Evolutionary conservation across 2,797 vertebrate species (phyloP).

Genomic region (Meda fulgida): DNA sequence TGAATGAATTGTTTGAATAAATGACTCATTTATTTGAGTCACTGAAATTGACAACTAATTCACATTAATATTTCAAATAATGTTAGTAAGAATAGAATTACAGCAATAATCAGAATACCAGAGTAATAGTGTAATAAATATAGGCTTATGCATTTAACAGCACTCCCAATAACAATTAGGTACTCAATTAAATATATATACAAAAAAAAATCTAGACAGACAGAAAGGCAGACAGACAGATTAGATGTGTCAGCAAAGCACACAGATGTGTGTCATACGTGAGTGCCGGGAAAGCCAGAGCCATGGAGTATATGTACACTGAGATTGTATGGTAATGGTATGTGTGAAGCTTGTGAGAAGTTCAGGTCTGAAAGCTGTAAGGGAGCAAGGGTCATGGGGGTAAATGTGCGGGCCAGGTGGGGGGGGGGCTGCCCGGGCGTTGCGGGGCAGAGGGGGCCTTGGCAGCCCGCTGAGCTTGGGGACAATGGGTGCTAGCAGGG

Average conservation of each 20-base stretch:
- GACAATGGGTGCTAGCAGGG: constrained; percentile 78
- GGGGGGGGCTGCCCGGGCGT: constrained; percentile 58
- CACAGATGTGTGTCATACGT: neutral
- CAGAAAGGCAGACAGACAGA: neutral
- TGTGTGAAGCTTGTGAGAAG: constrained; percentile 68
- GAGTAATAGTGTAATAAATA: neutral
- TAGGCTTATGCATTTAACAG: no score
- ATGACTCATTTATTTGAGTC: neutral
- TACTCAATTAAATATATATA: neutral
- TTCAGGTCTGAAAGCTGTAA: constrained; percentile 80
- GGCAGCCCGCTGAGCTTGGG: constrained; percentile 72
- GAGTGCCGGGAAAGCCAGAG: neutral
- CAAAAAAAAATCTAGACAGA: neutral
- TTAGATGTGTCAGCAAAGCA: constrained; percentile 16
- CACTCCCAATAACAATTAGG: neutral
- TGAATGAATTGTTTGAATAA: neutral
- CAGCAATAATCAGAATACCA: neutral
- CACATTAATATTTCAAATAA: neutral
- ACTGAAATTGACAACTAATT: neutral
- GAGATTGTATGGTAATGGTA: constrained; percentile 38
- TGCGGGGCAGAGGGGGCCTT: constrained; percentile 69
- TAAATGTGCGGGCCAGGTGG: constrained; percentile 53
- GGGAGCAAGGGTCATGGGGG: constrained; percentile 80
- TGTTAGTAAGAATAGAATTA: no score
- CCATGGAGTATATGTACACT: neutral